A percentile compares a stretch with the other conserved stretches of the same genome.
Evolutionary conservation across 1,140 invertebrate genomes (phyloP).

Genomic region (Acromyrmex echinatior): DNA sequence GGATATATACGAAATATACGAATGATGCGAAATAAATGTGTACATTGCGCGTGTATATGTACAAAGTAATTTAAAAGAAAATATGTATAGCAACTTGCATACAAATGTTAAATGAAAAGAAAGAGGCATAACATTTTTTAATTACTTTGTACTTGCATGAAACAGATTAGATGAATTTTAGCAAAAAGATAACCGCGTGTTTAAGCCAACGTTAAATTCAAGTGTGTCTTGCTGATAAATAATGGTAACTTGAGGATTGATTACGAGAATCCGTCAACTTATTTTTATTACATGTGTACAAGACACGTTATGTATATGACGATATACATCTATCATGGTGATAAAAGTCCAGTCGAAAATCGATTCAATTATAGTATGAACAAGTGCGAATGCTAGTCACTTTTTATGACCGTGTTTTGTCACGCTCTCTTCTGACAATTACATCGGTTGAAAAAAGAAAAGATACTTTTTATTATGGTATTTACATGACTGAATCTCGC

Average conservation of each 20-base stretch:
- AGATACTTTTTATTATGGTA: slow-evolving; percentile 46
- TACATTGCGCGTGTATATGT: neutral
- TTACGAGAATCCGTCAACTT: slow-evolving; percentile 68
- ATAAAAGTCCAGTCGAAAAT: slow-evolving; percentile 52
- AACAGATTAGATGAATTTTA: slow-evolving; percentile 18
- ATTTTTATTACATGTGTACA: slow-evolving; percentile 72
- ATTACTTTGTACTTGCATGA: slow-evolving; percentile 36
- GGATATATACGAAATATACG: neutral
- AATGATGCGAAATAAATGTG: neutral
- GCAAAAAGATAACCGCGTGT: slow-evolving; percentile 1
- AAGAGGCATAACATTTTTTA: slow-evolving; percentile 2
- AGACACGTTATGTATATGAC: slow-evolving; percentile 67
- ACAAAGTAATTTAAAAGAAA: slow-evolving; percentile 31
- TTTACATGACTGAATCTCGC: slow-evolving; percentile 62
- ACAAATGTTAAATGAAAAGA: slow-evolving; percentile 5
- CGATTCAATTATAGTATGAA: slow-evolving; percentile 63
- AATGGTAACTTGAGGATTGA: slow-evolving; percentile 63
- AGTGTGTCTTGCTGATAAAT: slow-evolving; percentile 72
- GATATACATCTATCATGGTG: slow-evolving; percentile 70
- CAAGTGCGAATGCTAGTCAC: slow-evolving; percentile 72
- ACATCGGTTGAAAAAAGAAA: slow-evolving; percentile 30
- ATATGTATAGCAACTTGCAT: neutral
- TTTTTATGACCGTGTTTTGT: slow-evolving; percentile 56
- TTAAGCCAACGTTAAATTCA: slow-evolving; percentile 56
- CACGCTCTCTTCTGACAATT: slow-evolving; percentile 31